Evolutionary conservation across 2,113 vertebrate species (phyloP), one percentile per base, ranked within the genome.

Genomic region (Microcebus murinus): DNA sequence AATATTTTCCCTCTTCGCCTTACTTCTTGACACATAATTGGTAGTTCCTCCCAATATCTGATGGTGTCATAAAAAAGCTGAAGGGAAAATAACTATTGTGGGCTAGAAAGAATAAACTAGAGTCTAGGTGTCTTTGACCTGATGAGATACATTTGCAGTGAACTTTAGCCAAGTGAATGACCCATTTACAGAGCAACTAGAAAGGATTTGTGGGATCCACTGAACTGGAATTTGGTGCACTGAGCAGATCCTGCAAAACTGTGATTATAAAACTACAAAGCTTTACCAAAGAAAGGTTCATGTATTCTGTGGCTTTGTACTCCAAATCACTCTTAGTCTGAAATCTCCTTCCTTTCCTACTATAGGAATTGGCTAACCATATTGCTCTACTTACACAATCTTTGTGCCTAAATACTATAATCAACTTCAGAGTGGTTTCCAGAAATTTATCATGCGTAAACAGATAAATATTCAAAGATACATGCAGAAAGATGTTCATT

Each of bases 71-170:
- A 42, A 92, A 92, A 90, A 68, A 81, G 14, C 59, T 91, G 63
- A 87, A 82, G 48, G 39, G 63, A 96, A 96, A 96, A 83, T 93
- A 83, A 70, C 57, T 84, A 52, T 7, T 82, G 25, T 87, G 17
- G 23, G 12, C 23, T 93, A 34, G 67, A 50, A 81, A 45, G 20
- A 48, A 61, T 52, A 68, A 82, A 20, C 18, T 89, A 65, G 87
- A 81, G 34, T 70, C 48, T 6, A 29, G 34, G 36, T 0, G 0
- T 91, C 70, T 91, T 93, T 95, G 48, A 23, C 18, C 15, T 94
- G 65, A 82, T 81, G 70, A 88, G 74, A 90, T 57, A 31, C 42
- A 82, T 89, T 67, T 42, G 84, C 14, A 80, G 52, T 71, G 65
- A 93, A 91, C 83, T 71, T 81, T 0, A 89, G n/a, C 70, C 93